Evolutionary conservation across 2,113 vertebrate genomes (phyloP).

Genomic region (Trogon melanurus): DNA sequence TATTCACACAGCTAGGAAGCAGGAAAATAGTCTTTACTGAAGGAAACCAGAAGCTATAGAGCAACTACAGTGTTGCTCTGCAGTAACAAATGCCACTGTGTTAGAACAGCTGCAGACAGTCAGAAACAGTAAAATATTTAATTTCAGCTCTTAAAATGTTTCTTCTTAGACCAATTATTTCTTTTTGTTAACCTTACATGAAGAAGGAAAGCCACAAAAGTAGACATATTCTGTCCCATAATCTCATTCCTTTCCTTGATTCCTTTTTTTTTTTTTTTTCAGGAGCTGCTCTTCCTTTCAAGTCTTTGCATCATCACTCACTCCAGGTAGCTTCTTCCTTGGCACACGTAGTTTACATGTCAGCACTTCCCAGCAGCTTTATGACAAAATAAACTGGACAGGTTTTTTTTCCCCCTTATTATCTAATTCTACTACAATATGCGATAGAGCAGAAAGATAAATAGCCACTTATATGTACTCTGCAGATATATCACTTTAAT

Average conservation of each 20-base stretch:
- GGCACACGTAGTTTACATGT: not conserved
- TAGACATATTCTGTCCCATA: not conserved
- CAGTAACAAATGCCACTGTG: not conserved
- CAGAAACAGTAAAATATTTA: not conserved
- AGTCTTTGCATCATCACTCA: not conserved
- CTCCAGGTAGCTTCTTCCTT: not conserved
- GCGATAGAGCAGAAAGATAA: not conserved
- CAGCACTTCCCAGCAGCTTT: not conserved
- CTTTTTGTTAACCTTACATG: not conserved
- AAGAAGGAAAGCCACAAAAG: not conserved
- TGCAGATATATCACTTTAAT: not conserved
- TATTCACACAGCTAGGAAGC: not conserved
- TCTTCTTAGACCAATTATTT: not conserved
- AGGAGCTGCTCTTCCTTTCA: not conserved
- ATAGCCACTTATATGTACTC: not conserved
- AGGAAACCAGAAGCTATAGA: not conserved
- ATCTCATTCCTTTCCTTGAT: not conserved
- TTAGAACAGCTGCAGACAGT: not conserved
- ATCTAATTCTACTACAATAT: not conserved
- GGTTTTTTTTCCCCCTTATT: accelerated
- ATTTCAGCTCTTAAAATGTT: not conserved
- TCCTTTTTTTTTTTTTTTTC: not conserved
- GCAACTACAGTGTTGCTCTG: not conserved
- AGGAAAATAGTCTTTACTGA: not conserved
- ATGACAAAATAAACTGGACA: not conserved